These are phyloP conservation scores for Gambusia affinis DNA, from an alignment of 2,113 vertebrate species.

Conservation along the genomic window DNA sequence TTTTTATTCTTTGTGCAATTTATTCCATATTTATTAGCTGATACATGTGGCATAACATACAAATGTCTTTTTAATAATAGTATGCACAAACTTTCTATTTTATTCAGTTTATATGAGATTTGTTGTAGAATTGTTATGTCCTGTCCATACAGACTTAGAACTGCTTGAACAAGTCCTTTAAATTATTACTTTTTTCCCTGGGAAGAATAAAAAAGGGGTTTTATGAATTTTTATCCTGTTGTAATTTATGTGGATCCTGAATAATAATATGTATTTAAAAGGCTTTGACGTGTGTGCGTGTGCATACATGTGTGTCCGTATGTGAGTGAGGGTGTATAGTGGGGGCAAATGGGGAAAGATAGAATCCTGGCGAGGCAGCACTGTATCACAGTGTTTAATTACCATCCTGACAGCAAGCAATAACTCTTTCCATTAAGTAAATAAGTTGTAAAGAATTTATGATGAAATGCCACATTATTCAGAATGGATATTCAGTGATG, in stretches of 20 bases:
- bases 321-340: slow-evolving; percentile 31
- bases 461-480: slow-evolving; percentile 96
- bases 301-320: slow-evolving; percentile 32
- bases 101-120: slow-evolving; percentile 57
- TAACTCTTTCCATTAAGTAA: slow-evolving; percentile 99
- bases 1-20: slow-evolving; percentile 4
- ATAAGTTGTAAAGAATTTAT: slow-evolving; percentile 98
- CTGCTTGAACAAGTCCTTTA: slow-evolving; percentile 59
- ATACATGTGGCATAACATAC: slow-evolving; percentile 24
- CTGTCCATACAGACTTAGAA: slow-evolving; percentile 66
- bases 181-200: slow-evolving; percentile 41
- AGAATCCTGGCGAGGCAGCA: slow-evolving; percentile 80
- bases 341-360: slow-evolving; percentile 71
- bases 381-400: slow-evolving; percentile 93
- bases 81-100: slow-evolving; percentile 45
- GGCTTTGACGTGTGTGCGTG: slow-evolving; percentile 49
- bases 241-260: slow-evolving; percentile 78
- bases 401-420: slow-evolving; percentile 87
- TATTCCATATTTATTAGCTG: slow-evolving; percentile 49
- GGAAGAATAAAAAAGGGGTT: slow-evolving; percentile 71
- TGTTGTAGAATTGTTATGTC: slow-evolving; percentile 62
- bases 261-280: slow-evolving; percentile 84
- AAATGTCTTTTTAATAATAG: slow-evolving; percentile 34
- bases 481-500: slow-evolving; percentile 92
- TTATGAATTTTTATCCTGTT: slow-evolving; percentile 78